These are phyloP conservation scores for Rhyacophila brunnea DNA, from an alignment of 1,140 invertebrate genomes.

Conservation along the genomic window DNA sequence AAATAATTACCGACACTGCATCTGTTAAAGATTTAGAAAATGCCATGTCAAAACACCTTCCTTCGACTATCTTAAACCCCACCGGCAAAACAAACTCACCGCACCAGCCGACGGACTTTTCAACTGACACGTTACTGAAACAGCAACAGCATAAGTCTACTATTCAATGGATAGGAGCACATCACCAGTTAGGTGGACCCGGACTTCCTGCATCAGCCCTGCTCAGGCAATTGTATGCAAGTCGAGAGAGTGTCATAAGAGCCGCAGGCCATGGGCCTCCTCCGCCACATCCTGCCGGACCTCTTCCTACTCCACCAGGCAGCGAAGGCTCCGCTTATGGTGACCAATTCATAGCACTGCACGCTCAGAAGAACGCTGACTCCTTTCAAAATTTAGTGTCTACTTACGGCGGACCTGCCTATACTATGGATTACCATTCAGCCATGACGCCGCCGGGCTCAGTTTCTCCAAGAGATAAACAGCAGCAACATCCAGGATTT, in stretches of 20 bases:
- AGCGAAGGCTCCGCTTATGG: constrained; percentile 77
- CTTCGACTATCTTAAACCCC: constrained; percentile 56
- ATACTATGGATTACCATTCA: constrained; percentile 79
- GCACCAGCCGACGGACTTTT: constrained; percentile 80
- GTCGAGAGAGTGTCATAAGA: constrained; percentile 90
- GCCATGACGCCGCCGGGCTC: constrained; percentile 95
- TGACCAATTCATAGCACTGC: constrained; percentile 68
- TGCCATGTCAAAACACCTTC: constrained; percentile 94
- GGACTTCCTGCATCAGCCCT: constrained; percentile 79
- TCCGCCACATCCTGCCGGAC: constrained; percentile 53
- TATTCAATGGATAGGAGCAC: constrained; percentile 91
- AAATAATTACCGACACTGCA: constrained; percentile 51
- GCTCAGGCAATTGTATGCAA: constrained; percentile 86
- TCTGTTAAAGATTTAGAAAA: constrained; percentile 91
- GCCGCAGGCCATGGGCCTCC: constrained; percentile 57
- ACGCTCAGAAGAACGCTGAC: constrained; percentile 54
- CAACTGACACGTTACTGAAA: constrained; percentile 79
- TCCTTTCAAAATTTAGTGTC: constrained; percentile 62
- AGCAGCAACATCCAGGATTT: constrained; percentile 55
- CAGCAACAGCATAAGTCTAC: constrained; percentile 82
- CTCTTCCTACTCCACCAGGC: constrained; percentile 82
- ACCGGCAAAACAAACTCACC: constrained; percentile 56
- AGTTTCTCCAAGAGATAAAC: constrained; percentile 88
- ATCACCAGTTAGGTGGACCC: constrained; percentile 57
- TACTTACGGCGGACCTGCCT: constrained; percentile 55